A percentile compares a stretch with the other conserved stretches of the same genome.
Conservation (phyloP, 1,140 invertebrate genomes). For the Ectropis grisescens region DNA sequence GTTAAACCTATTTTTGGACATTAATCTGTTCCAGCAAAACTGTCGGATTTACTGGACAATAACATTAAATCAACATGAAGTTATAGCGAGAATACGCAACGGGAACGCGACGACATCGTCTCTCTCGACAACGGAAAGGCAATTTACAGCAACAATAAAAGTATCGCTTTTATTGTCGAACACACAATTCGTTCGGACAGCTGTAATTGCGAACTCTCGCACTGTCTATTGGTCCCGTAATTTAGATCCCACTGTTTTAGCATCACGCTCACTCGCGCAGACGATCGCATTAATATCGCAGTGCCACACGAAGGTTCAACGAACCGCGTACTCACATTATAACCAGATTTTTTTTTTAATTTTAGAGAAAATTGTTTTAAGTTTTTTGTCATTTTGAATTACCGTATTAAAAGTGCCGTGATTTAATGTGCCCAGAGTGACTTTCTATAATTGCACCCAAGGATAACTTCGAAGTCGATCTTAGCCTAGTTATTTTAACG, state of each 20-base stretch:
- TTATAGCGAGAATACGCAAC: slow-evolving; percentile 17
- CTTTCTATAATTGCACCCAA: too few species aligned
- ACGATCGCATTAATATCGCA: not conserved
- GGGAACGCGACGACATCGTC: slow-evolving; percentile 30
- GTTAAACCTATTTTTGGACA: too few species aligned
- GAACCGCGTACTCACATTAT: too few species aligned
- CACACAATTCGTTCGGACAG: slow-evolving; percentile 54
- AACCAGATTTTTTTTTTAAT: slow-evolving; percentile 6
- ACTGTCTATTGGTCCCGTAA: slow-evolving; percentile 31
- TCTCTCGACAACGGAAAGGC: slow-evolving; percentile 31
- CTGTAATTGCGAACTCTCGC: slow-evolving; percentile 45
- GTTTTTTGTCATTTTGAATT: too few species aligned
- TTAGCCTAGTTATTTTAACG: too few species aligned
- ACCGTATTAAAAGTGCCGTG: too few species aligned
- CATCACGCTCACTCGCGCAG: slow-evolving; percentile 18
- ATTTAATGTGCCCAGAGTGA: too few species aligned
- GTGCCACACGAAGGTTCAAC: too few species aligned
- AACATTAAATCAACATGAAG: slow-evolving; percentile 27
- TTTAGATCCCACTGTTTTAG: slow-evolving; percentile 30
- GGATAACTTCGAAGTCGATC: too few species aligned
- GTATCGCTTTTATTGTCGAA: slow-evolving; percentile 56
- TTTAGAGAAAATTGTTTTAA: too few species aligned
- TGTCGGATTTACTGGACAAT: slow-evolving; percentile 18
- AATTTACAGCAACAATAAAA: slow-evolving; percentile 62
- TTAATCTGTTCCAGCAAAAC: not conserved